Evolutionary conservation across 1,140 invertebrate genomes (phyloP).

Genomic region (Macrosteles quadrilineatus): DNA sequence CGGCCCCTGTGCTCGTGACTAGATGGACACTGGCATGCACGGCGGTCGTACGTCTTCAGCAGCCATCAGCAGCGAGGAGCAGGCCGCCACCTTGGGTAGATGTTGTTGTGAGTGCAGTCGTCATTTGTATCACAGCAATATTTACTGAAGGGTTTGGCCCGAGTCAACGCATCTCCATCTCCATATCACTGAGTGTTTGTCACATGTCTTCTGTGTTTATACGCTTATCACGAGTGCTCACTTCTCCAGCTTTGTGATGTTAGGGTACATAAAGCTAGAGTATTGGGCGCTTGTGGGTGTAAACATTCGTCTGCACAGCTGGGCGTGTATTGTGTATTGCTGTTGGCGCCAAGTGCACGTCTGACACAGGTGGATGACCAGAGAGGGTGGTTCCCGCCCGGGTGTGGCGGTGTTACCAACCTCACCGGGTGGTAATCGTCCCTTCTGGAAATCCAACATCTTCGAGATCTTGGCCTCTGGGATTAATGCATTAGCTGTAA

Average conservation of each 20-base stretch:
- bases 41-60: no score
- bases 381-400: conserved; percentile 3
- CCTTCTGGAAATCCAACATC: background rate
- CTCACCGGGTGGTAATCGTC: conserved; percentile 8
- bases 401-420: background rate
- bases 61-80: no score
- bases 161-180: background rate
- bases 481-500: no score
- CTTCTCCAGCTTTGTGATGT: background rate
- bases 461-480: no score
- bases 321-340: no score
- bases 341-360: background rate
- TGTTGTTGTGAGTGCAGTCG: background rate
- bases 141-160: background rate
- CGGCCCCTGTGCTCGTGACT: background rate
- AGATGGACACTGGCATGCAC: background rate
- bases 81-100: background rate
- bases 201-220: no score
- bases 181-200: no score
- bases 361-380: background rate
- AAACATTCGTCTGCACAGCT: no score
- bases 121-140: conserved; percentile 5
- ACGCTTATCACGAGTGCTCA: background rate
- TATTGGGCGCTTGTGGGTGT: background rate
- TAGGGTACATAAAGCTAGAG: background rate